Evolutionary conservation across 2,797 vertebrate species (phyloP).

Genomic region (Tiaroga cobitis): DNA sequence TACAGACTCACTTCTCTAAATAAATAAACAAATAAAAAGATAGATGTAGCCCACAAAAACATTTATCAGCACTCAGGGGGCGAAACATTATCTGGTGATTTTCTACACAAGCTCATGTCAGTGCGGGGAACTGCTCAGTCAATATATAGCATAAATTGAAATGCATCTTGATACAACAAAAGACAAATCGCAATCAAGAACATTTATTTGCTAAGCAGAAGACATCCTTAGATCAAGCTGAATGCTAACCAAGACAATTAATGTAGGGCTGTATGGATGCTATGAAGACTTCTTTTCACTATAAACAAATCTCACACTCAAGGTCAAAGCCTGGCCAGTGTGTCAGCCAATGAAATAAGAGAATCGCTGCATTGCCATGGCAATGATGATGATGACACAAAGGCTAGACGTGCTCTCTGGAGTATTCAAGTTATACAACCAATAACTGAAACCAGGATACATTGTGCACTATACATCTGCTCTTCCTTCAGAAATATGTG

Average conservation of each 20-base stretch:
- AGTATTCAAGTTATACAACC: constrained; percentile 14
- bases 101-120: constrained; percentile 18
- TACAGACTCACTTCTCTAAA: neutral
- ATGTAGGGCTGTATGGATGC: neutral
- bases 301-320: constrained; percentile 9
- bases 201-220: constrained; percentile 2
- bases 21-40: neutral
- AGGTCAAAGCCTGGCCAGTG: constrained; percentile 31
- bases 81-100: constrained; percentile 24
- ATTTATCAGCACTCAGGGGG: neutral
- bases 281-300: constrained; percentile 5
- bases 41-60: neutral
- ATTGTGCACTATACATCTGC: constrained; percentile 12
- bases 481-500: constrained; percentile 24
- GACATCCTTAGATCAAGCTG: neutral
- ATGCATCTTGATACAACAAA: constrained; percentile 5
- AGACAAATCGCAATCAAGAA: constrained; percentile 14
- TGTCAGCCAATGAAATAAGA: constrained; percentile 27
- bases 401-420: constrained; percentile 16
- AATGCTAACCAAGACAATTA: neutral
- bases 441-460: constrained; percentile 21
- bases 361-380: constrained; percentile 38
- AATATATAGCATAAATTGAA: constrained; percentile 13
- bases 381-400: constrained; percentile 23
- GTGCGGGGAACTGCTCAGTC: neutral